phyloP scores from a whole-genome alignment of 2,113 vertebrate species.

The Gymnarchus niloticus region DNA sequence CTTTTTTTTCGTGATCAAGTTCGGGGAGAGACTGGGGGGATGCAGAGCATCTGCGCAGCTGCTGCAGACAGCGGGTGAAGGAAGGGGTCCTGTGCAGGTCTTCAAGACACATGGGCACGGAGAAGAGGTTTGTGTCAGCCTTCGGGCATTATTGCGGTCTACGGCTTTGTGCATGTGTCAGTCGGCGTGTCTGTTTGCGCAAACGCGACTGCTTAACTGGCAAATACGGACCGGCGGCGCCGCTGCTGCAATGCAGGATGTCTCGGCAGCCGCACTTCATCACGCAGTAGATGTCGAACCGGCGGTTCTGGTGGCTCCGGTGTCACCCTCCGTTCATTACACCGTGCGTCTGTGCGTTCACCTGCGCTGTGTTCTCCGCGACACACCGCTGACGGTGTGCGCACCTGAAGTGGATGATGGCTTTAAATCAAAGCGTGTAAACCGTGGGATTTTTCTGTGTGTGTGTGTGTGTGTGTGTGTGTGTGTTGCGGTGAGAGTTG shows the following conservation, averaged over 20 bases:
- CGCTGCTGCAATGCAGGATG: slow-evolving; percentile 40
- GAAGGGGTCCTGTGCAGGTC: slow-evolving; percentile 2
- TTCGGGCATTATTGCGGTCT: background rate
- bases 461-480: slow-evolving; percentile 6
- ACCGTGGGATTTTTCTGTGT: slow-evolving; percentile 30
- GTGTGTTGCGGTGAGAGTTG: slow-evolving; percentile 32
- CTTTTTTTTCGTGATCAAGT: slow-evolving; percentile 24
- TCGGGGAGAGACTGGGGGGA: slow-evolving; percentile 24
- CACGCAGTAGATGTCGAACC: background rate
- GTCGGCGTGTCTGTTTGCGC: background rate
- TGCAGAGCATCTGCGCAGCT: slow-evolving; percentile 36
- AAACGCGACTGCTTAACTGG: background rate
- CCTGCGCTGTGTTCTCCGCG: background rate
- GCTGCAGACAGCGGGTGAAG: slow-evolving; percentile 48
- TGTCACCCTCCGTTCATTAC: background rate
- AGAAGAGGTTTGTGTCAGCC: slow-evolving; percentile 19
- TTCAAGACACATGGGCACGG: background rate
- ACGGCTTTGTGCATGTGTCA: background rate
- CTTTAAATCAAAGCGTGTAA: slow-evolving; percentile 32
- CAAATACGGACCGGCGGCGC: background rate
- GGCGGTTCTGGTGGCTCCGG: background rate
- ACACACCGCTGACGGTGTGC: background rate
- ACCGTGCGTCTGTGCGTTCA: background rate
- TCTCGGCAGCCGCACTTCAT: slow-evolving; percentile 19
- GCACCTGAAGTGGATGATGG: background rate